These are phyloP conservation scores for Halisarca cf. caerulea DNA, from an alignment of 37 sponge, comb jelly and placozoan genomes.

Conservation along the genomic window DNA sequence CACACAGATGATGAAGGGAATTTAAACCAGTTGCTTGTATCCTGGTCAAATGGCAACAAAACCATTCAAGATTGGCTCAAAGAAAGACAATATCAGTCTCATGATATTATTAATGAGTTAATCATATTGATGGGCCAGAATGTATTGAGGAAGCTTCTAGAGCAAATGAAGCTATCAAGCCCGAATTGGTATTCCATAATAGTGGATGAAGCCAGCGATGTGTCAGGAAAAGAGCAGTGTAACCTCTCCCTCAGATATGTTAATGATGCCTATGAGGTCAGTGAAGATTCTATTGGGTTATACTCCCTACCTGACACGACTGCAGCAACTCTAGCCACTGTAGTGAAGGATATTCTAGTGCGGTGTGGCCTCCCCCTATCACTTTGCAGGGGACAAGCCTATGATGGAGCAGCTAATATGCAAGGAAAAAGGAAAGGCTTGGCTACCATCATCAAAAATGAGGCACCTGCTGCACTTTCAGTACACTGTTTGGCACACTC, in stretches of 20 bases:
- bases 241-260: constrained; percentile 24
- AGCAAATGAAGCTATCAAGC: not conserved
- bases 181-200: constrained; percentile 22
- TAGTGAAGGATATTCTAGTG: constrained; percentile 40
- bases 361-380: constrained; percentile 18
- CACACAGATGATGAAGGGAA: constrained; percentile 54
- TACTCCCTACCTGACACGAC: constrained; percentile 27
- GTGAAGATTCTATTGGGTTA: constrained; percentile 37
- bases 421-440: constrained; percentile 38
- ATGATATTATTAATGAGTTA: constrained; percentile 46
- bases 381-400: constrained; percentile 51
- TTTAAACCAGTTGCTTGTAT: constrained; percentile 35
- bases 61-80: constrained; percentile 25
- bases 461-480: constrained; percentile 33
- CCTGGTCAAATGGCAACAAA: constrained; percentile 10
- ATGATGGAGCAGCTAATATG: constrained; percentile 65
- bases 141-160: constrained; percentile 21
- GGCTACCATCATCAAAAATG: constrained; percentile 7
- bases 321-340: constrained; percentile 25
- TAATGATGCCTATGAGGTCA: constrained; percentile 18
- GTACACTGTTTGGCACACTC: constrained; percentile 50
- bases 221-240: constrained; percentile 32
- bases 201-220: constrained; percentile 39
- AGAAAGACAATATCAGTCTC: constrained; percentile 22
- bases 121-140: constrained; percentile 32